Evolutionary conservation across 2,797 vertebrate species (phyloP).

Genomic region (Chaetophractus vellerosus): DNA sequence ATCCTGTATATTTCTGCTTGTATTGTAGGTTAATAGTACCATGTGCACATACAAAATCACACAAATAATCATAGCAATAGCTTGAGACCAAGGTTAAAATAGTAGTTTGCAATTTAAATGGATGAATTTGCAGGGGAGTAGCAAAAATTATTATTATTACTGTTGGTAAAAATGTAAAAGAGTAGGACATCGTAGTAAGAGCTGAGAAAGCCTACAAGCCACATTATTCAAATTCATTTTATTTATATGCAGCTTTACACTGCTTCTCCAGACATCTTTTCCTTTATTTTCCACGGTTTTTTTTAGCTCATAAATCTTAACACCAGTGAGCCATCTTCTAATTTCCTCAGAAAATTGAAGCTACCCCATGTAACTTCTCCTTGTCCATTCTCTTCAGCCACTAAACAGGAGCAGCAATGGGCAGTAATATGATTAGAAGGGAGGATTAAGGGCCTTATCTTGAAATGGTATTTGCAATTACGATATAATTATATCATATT

Average conservation of each 20-base stretch:
- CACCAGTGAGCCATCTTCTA: background rate
- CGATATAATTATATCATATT: too few species aligned
- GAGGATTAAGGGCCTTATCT: background rate
- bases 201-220: background rate
- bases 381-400: background rate
- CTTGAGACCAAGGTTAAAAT: constrained; percentile 39
- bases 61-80: background rate
- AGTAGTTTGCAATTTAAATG: constrained; percentile 50
- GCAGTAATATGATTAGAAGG: background rate
- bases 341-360: background rate
- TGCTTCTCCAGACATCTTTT: background rate
- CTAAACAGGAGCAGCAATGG: background rate
- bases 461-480: background rate
- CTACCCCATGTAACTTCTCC: background rate
- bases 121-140: background rate
- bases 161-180: constrained; percentile 13
- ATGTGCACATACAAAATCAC: background rate
- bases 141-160: background rate
- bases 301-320: background rate
- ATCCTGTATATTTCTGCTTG: background rate
- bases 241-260: background rate
- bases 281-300: background rate
- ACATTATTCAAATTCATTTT: constrained; percentile 27
- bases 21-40: background rate
- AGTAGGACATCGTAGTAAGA: background rate